A percentile compares a stretch with the other conserved stretches of the same genome.
These are phyloP conservation scores for Halocaridina rubra DNA, from an alignment of 2,888 invertebrate genomes.

Conservation along the genomic window DNA sequence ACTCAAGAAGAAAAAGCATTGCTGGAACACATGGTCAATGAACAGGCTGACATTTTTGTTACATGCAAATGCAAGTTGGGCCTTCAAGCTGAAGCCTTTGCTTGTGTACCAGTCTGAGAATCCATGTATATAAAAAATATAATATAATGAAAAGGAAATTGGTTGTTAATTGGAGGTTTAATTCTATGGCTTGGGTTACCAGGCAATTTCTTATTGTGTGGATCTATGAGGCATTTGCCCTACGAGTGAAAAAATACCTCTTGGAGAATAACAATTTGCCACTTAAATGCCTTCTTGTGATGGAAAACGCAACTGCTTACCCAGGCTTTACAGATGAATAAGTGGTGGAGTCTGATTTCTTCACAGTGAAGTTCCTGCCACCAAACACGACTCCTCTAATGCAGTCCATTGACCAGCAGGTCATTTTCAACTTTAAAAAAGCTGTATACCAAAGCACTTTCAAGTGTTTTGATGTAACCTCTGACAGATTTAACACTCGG, in stretches of 20 bases:
- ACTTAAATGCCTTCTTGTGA: neutral
- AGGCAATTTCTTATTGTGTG: constrained; percentile 6
- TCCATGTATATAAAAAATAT: neutral
- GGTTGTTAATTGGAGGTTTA: neutral
- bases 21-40: neutral
- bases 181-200: constrained; percentile 1
- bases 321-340: neutral
- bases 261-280: neutral
- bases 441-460: neutral
- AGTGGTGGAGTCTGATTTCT: neutral
- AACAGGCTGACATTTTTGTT: neutral
- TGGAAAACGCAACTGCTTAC: neutral
- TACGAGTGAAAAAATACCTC: neutral
- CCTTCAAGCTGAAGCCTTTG: neutral
- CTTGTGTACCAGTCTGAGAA: neutral
- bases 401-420: neutral
- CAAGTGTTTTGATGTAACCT: neutral
- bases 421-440: neutral
- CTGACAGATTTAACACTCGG: neutral
- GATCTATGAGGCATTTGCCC: constrained; percentile 51
- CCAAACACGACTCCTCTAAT: neutral
- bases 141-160: neutral
- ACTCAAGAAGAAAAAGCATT: neutral
- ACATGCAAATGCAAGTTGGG: neutral
- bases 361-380: neutral